phyloP scores from a whole-genome alignment of 2,113 vertebrate genomes.

The Notothenia coriiceps region DNA sequence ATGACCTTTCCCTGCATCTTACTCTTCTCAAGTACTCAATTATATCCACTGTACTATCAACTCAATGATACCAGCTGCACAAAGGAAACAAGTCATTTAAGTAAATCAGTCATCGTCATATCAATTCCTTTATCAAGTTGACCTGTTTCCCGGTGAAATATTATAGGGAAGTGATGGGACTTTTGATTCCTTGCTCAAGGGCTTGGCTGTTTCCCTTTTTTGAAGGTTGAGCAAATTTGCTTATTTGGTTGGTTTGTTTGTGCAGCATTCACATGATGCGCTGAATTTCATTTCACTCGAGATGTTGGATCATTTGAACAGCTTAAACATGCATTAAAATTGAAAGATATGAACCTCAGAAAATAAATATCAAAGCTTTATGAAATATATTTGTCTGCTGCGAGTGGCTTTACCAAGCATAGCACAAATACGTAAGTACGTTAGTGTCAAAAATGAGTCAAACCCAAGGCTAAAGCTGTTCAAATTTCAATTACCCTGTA shows the following conservation, averaged over 20 bases:
- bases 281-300: conserved; percentile 50
- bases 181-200: conserved; percentile 46
- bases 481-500: conserved; percentile 70
- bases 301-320: conserved; percentile 28
- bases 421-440: conserved; percentile 22
- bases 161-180: conserved; percentile 42
- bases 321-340: conserved; percentile 41
- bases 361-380: conserved; percentile 36
- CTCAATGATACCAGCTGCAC: conserved; percentile 62
- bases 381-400: conserved; percentile 29
- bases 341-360: not conserved
- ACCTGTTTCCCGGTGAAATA: conserved; percentile 71
- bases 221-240: conserved; percentile 59
- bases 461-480: conserved; percentile 55
- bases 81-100: conserved; percentile 74
- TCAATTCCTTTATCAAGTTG: conserved; percentile 71
- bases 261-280: conserved; percentile 39
- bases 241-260: conserved; percentile 58
- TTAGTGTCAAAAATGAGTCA: conserved; percentile 55
- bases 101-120: conserved; percentile 77
- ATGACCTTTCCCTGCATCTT: conserved; percentile 63
- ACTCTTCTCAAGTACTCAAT: conserved; percentile 59
- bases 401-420: conserved; percentile 30
- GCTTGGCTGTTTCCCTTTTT: conserved; percentile 29
- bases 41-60: conserved; percentile 66